These are phyloP conservation scores for Apeira syringaria DNA, from an alignment of 2,888 invertebrate genomes.

Conservation along the genomic window DNA sequence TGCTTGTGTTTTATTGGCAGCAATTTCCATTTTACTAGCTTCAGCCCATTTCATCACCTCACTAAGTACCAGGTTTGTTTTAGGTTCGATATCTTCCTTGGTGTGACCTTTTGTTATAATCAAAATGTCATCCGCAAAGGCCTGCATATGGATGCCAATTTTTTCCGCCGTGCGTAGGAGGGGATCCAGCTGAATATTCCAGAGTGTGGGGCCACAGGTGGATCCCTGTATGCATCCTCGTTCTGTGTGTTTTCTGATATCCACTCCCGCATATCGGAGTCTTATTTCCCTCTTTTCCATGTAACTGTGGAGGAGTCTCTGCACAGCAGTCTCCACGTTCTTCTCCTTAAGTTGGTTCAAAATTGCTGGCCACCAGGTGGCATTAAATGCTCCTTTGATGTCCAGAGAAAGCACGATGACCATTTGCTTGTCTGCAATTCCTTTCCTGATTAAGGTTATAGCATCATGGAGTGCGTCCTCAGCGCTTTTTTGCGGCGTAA, in stretches of 20 bases:
- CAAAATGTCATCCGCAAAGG: neutral
- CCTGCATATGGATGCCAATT: neutral
- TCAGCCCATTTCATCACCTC: no score
- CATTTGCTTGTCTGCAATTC: neutral
- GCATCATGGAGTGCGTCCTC: neutral
- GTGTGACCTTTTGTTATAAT: neutral
- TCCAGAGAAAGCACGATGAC: neutral
- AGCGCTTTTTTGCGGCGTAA: neutral
- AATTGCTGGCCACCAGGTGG: neutral
- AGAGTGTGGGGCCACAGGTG: neutral
- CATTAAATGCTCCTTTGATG: neutral
- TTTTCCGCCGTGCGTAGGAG: no score
- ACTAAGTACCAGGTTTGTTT: no score
- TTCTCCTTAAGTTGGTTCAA: neutral
- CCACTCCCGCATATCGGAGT: neutral
- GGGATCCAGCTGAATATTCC: neutral
- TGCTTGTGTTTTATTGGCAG: no score
- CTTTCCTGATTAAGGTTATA: neutral
- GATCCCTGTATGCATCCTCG: neutral
- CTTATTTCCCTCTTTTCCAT: neutral
- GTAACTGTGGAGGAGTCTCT: neutral
- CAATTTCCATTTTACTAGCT: no score
- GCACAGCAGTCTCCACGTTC: neutral
- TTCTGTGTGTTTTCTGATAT: neutral
- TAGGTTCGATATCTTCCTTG: no score